Conservation (phyloP, 2,888 invertebrate species). For the Spisula subtruncata region DNA sequence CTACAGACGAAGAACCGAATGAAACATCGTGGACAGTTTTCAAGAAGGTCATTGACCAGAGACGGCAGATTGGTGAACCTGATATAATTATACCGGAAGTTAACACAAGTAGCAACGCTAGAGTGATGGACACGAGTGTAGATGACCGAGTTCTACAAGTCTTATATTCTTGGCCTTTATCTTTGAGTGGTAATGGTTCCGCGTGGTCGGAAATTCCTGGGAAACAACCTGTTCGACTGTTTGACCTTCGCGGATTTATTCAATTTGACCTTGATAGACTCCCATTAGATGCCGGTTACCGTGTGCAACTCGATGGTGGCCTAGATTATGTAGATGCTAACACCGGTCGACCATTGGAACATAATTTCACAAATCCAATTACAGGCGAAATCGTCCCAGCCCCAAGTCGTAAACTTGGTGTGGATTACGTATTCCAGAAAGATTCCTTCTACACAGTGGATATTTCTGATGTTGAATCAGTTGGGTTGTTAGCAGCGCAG, state of each 20-base stretch:
- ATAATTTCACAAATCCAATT: constrained; percentile 66
- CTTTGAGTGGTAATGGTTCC: constrained; percentile 62
- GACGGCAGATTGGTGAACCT: constrained; percentile 65
- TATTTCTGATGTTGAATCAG: constrained; percentile 52
- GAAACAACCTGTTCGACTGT: constrained; percentile 51
- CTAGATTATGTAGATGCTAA: constrained; percentile 44
- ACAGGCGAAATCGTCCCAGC: constrained; percentile 56
- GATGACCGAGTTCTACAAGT: constrained; percentile 61
- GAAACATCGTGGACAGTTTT: constrained; percentile 75
- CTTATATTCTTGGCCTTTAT: constrained; percentile 38
- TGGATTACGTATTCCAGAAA: neutral
- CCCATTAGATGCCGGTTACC: constrained; percentile 43
- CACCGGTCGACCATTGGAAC: constrained; percentile 36
- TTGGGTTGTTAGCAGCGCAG: constrained; percentile 61
- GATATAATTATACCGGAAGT: constrained; percentile 72
- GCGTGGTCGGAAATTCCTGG: constrained; percentile 68
- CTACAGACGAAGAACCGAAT: constrained; percentile 64
- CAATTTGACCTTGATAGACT: constrained; percentile 23
- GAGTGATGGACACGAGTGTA: constrained; percentile 35
- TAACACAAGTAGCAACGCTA: constrained; percentile 41
- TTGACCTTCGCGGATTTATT: constrained; percentile 54
- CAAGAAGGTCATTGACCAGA: constrained; percentile 69
- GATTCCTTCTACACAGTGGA: constrained; percentile 62
- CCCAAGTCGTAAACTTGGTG: constrained; percentile 28
- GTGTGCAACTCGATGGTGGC: constrained; percentile 48